Conservation (phyloP, 1,140 invertebrate species). For the Micrasema minimum region DNA sequence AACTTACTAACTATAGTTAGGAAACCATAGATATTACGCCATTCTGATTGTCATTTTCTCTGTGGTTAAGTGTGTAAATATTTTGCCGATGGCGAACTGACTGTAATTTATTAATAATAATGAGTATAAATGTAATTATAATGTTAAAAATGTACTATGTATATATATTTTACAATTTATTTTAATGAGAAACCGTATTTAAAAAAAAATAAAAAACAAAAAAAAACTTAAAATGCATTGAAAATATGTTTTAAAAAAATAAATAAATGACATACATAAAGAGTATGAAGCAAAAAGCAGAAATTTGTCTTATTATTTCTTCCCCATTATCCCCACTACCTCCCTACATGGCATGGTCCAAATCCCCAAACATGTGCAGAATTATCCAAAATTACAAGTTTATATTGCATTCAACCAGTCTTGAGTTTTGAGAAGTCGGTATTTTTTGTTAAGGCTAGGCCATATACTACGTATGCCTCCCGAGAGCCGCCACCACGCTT, state of each 20-base stretch:
- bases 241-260: slow-evolving; percentile 34
- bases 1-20: not conserved
- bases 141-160: slow-evolving; percentile 22
- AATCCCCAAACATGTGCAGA: no score
- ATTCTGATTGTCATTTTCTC: slow-evolving; percentile 29
- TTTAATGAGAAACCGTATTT: slow-evolving; percentile 22
- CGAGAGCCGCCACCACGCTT: no score
- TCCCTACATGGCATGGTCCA: not conserved
- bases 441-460: no score
- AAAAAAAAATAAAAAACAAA: slow-evolving; percentile 11
- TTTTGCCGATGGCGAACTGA: slow-evolving; percentile 35
- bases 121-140: slow-evolving; percentile 34
- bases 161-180: slow-evolving; percentile 39
- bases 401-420: no score
- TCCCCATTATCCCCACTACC: not conserved
- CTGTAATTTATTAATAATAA: slow-evolving; percentile 33
- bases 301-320: slow-evolving; percentile 12
- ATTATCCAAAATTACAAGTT: no score
- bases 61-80: slow-evolving; percentile 30
- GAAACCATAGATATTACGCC: slow-evolving; percentile 6
- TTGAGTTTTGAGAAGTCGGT: no score
- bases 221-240: slow-evolving; percentile 35
- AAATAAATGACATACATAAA: slow-evolving; percentile 31
- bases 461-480: no score
- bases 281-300: slow-evolving; percentile 30